Evolutionary conservation across 1,140 invertebrate species (phyloP).

Genomic region (Bombus confusus): DNA sequence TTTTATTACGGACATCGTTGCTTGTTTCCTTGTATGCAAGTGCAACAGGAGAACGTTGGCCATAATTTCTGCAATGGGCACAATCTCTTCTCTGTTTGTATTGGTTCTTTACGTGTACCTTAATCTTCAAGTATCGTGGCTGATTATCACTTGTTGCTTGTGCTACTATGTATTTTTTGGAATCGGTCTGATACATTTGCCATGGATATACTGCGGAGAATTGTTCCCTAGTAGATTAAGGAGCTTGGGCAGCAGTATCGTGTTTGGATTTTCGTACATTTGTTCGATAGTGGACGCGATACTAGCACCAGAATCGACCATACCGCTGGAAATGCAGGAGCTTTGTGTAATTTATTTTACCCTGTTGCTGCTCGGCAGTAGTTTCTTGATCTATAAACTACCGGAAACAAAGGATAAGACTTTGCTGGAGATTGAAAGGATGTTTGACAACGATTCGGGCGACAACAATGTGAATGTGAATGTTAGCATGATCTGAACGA

Average conservation of each 20-base stretch:
- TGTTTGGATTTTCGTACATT: constrained; percentile 85
- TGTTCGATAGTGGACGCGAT: constrained; percentile 89
- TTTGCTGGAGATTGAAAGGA: constrained; percentile 84
- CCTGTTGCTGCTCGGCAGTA: constrained; percentile 85
- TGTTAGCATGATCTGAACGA: too few species aligned
- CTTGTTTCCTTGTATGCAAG: background rate
- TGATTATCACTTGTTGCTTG: constrained; percentile 83
- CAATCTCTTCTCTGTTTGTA: constrained; percentile 82
- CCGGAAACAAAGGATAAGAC: constrained; percentile 92
- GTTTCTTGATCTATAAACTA: constrained; percentile 86
- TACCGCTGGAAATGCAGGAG: constrained; percentile 83
- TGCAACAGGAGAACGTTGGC: background rate
- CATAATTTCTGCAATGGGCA: constrained; percentile 83
- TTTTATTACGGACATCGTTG: background rate
- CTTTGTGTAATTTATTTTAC: constrained; percentile 88
- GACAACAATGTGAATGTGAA: too few species aligned
- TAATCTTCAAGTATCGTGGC: constrained; percentile 76
- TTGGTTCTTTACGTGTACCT: constrained; percentile 78
- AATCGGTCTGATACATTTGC: constrained; percentile 85
- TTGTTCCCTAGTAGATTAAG: constrained; percentile 83
- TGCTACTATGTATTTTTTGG: constrained; percentile 84
- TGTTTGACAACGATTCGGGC: too few species aligned
- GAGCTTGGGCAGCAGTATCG: constrained; percentile 85
- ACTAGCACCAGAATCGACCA: constrained; percentile 85
- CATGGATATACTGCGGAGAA: constrained; percentile 88